Conservation (phyloP, 1,140 invertebrate genomes). For the Ptiloglossa arizonensis region DNA sequence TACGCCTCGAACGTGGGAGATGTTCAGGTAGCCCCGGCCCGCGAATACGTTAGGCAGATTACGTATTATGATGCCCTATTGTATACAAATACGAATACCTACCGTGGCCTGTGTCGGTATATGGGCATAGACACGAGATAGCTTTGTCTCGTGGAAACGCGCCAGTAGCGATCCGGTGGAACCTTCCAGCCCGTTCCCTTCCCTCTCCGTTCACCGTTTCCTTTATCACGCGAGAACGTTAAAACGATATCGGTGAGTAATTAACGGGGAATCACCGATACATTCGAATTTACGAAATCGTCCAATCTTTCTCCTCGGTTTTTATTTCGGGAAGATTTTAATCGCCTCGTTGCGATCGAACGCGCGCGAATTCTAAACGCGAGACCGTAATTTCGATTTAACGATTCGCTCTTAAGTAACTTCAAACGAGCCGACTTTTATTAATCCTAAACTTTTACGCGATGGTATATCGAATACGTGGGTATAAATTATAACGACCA, state of each 20-base stretch:
- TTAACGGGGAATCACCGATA: no score
- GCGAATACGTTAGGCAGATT: slow-evolving; percentile 76
- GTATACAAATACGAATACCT: slow-evolving; percentile 77
- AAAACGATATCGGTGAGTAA: slow-evolving; percentile 9
- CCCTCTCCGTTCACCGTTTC: slow-evolving; percentile 1
- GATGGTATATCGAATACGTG: no score
- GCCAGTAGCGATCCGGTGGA: slow-evolving; percentile 30
- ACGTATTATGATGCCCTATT: slow-evolving; percentile 79
- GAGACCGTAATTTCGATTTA: no score
- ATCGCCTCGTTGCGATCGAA: no score
- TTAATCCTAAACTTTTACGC: no score
- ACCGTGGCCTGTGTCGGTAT: slow-evolving; percentile 54
- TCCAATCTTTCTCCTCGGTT: no score
- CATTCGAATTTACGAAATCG: no score
- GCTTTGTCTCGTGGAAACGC: slow-evolving; percentile 61
- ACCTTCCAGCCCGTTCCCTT: slow-evolving; percentile 14
- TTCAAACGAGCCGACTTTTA: no score
- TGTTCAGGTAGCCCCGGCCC: slow-evolving; percentile 63
- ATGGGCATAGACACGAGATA: slow-evolving; percentile 66
- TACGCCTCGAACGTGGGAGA: slow-evolving; percentile 73
- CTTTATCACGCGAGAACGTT: slow-evolving; percentile 13
- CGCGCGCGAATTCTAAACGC: no score
- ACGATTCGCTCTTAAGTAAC: no score
- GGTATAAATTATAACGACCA: no score
- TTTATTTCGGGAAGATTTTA: no score